Conservation (phyloP, 2,113 vertebrate genomes). For the Perca fluviatilis region DNA sequence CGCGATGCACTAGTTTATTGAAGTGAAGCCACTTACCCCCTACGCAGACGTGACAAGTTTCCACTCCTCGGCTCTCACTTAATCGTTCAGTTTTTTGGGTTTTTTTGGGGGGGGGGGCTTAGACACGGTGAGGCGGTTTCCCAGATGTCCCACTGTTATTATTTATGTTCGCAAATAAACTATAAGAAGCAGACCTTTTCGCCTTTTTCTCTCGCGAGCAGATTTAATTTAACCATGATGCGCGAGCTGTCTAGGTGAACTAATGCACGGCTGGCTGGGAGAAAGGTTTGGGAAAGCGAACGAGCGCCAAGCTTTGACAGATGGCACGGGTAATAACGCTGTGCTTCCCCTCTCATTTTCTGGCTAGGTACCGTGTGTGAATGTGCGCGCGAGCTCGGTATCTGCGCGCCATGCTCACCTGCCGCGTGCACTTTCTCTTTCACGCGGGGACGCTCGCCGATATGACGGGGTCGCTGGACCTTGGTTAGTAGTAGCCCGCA, state of each 20-base stretch:
- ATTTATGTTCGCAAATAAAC: neutral
- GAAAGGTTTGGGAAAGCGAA: neutral
- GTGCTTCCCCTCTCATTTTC: neutral
- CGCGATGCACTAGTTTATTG: conserved; percentile 7
- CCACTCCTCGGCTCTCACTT: neutral
- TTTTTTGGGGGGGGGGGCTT: neutral
- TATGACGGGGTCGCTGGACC: conserved; percentile 25
- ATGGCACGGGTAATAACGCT: neutral
- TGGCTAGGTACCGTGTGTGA: neutral
- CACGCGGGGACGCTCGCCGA: neutral
- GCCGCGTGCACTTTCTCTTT: conserved; percentile 41
- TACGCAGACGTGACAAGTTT: conserved; percentile 33
- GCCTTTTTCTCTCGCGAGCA: neutral
- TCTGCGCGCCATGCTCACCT: conserved; percentile 48
- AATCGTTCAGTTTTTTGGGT: neutral
- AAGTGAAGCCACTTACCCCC: neutral
- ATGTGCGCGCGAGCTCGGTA: neutral
- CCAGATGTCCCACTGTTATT: conserved; percentile 22
- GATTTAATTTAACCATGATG: neutral
- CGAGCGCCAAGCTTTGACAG: conserved; percentile 32
- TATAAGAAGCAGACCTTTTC: neutral
- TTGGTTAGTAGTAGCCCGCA: neutral
- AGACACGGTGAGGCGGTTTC: neutral
- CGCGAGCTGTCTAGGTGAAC: conserved; percentile 8
- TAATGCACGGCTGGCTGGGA: neutral